These are phyloP conservation scores for Hippocampus guttulatus DNA, from an alignment of 2,113 vertebrate genomes.

Conservation along the genomic window DNA sequence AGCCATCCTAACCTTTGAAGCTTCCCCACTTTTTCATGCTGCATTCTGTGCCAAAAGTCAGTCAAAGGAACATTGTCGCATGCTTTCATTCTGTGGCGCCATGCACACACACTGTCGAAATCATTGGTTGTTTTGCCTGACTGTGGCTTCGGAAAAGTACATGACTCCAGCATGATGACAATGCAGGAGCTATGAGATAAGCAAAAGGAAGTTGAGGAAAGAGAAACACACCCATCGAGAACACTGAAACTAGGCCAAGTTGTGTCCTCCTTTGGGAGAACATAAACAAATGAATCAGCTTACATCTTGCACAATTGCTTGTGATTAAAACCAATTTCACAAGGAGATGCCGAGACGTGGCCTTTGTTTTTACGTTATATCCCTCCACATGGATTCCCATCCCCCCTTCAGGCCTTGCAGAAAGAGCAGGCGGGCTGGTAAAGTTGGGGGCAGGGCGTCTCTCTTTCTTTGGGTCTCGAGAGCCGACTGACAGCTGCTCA, in stretches of 20 bases:
- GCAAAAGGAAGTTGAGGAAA: slow-evolving; percentile 30
- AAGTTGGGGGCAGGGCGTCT: slow-evolving; percentile 61
- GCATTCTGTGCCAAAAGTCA: background rate
- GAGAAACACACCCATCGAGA: background rate
- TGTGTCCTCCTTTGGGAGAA: background rate
- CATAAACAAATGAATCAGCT: slow-evolving; percentile 6
- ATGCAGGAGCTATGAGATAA: slow-evolving; percentile 19
- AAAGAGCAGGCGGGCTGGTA: slow-evolving; percentile 46
- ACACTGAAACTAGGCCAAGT: slow-evolving; percentile 1
- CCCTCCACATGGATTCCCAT: slow-evolving; percentile 35
- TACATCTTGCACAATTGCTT: background rate
- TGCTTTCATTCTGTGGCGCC: background rate
- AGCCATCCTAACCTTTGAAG: background rate
- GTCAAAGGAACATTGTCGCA: background rate
- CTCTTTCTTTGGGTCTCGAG: slow-evolving; percentile 46
- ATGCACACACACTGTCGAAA: background rate
- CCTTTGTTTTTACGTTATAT: slow-evolving; percentile 23
- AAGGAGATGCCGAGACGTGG: slow-evolving; percentile 17
- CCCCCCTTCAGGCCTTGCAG: slow-evolving; percentile 52
- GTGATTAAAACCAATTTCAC: slow-evolving; percentile 5
- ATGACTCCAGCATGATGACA: slow-evolving; percentile 25
- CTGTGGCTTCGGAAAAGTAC: slow-evolving; percentile 9
- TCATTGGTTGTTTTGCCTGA: slow-evolving; percentile 9
- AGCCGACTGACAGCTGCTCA: slow-evolving; percentile 64
- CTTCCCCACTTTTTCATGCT: background rate